Conservation (phyloP, 2,797 vertebrate genomes). For the Gambusia yucatana region DNA sequence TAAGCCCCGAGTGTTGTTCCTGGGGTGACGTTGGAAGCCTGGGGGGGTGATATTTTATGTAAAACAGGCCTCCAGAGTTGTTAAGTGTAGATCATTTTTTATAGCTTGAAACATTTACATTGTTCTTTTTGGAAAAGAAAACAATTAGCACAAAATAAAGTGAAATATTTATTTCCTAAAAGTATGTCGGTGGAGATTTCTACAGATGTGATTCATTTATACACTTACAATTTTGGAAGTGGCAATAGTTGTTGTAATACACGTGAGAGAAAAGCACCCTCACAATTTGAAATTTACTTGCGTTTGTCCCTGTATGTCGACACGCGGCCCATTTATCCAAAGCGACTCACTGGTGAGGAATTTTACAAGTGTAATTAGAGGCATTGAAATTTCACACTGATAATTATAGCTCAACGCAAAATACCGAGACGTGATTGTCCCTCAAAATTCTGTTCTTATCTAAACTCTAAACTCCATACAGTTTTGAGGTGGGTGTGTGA, state of each 20-base stretch:
- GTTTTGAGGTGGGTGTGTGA: slow-evolving; percentile 46
- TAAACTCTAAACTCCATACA: slow-evolving; percentile 31
- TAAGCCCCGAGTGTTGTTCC: slow-evolving; percentile 30
- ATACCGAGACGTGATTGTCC: slow-evolving; percentile 19
- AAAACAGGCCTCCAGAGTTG: not conserved
- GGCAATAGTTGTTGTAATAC: not conserved
- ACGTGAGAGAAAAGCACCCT: not conserved
- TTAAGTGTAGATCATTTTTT: not conserved
- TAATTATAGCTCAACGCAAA: slow-evolving; percentile 23
- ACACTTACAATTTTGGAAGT: not conserved
- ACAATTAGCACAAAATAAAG: not conserved
- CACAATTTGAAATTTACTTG: not conserved
- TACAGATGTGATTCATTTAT: not conserved
- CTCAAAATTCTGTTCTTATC: slow-evolving; percentile 27
- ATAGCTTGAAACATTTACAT: not conserved
- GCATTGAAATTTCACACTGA: not conserved
- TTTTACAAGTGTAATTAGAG: not conserved
- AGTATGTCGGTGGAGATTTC: not conserved
- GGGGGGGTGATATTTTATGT: not conserved
- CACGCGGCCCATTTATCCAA: not conserved
- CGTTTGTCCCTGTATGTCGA: not conserved
- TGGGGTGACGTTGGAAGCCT: slow-evolving; percentile 18
- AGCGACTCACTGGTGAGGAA: not conserved
- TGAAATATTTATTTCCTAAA: not conserved
- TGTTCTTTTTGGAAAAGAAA: not conserved